A percentile compares a stretch with the other conserved stretches of the same genome.
Conservation (phyloP, 2,888 invertebrate genomes). For the Rambutsinella grinnellia region DNA sequence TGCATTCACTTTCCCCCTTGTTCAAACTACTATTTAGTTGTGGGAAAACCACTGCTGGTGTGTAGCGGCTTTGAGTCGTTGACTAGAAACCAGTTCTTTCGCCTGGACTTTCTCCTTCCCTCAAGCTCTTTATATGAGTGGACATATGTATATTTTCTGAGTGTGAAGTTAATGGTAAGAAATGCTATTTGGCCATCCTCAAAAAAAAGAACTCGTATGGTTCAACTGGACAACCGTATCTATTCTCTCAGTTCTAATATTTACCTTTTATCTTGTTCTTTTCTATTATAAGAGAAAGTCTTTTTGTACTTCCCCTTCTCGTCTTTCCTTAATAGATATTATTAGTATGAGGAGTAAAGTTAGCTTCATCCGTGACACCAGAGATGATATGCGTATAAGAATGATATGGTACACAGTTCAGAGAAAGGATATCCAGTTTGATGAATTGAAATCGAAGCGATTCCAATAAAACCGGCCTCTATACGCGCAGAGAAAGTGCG, state of each 20-base stretch:
- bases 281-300: neutral
- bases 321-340: too few relatives aligned
- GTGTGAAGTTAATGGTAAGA: neutral
- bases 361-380: too few relatives aligned
- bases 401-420: too few relatives aligned
- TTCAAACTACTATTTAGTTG: neutral
- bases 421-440: too few relatives aligned
- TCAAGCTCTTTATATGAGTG: conserved; percentile 9
- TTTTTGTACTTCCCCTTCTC: neutral
- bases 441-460: neutral
- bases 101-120: conserved; percentile 29
- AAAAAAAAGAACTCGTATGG: too few relatives aligned
- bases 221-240: too few relatives aligned
- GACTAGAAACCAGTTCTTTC: conserved; percentile 46
- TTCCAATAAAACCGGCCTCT: neutral
- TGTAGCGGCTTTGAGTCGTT: conserved; percentile 16
- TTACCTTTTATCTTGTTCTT: neutral
- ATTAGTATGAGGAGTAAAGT: too few relatives aligned
- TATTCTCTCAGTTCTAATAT: neutral
- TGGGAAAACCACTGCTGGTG: neutral
- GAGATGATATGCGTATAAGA: too few relatives aligned
- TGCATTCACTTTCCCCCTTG: neutral
- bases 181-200: neutral
- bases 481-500: neutral
- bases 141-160: neutral